These are phyloP conservation scores for Aphidius gifuensis DNA, from an alignment of 1,140 invertebrate genomes.

Conservation along the genomic window DNA sequence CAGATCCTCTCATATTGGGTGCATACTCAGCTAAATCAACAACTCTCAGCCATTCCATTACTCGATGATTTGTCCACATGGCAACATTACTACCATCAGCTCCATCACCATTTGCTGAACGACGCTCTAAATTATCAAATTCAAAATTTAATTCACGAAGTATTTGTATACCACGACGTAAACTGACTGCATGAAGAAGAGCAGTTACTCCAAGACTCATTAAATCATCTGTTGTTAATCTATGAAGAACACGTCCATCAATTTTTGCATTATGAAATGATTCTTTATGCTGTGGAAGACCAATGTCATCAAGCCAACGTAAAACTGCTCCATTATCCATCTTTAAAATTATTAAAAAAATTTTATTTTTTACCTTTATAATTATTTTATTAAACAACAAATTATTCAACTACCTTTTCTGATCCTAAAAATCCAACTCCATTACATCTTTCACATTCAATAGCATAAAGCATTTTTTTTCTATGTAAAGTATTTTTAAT, in stretches of 20 bases:
- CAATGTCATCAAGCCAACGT: conserved; percentile 95
- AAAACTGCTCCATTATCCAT: conserved; percentile 79
- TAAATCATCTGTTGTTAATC: conserved; percentile 88
- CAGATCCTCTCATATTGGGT: conserved; percentile 88
- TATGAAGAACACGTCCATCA: conserved; percentile 89
- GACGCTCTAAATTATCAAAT: conserved; percentile 79
- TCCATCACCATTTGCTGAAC: conserved; percentile 70
- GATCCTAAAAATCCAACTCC: conserved; percentile 48
- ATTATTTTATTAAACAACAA: neutral
- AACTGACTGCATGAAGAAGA: conserved; percentile 85
- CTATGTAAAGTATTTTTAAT: conserved; percentile 84
- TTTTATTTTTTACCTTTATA: neutral
- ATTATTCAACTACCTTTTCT: conserved; percentile 39
- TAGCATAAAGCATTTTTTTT: conserved; percentile 86
- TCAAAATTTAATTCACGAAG: conserved; percentile 89
- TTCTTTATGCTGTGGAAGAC: conserved; percentile 96
- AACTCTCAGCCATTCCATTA: conserved; percentile 97
- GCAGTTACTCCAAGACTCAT: conserved; percentile 81
- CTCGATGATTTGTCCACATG: conserved; percentile 79
- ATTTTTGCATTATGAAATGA: conserved; percentile 84
- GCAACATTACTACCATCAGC: conserved; percentile 54
- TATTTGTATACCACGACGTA: conserved; percentile 79
- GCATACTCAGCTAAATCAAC: conserved; percentile 98
- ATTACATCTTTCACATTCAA: conserved; percentile 59
- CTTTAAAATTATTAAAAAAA: conserved; percentile 29